Evolutionary conservation across 2,797 vertebrate genomes (phyloP), one percentile per base, ranked within the genome.

Genomic region (Hypotaenidia philippensis): DNA sequence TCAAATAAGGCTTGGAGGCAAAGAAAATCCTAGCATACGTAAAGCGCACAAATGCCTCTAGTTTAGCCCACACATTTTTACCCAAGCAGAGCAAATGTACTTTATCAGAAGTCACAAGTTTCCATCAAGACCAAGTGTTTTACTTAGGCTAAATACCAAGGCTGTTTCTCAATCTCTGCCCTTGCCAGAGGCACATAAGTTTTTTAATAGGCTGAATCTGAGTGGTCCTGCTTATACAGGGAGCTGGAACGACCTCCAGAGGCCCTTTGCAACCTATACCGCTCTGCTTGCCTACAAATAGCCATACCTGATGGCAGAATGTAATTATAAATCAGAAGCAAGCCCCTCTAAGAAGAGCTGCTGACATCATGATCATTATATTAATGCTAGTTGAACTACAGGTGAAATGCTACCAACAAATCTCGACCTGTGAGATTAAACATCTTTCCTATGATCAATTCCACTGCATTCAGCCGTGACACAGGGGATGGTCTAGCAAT

Each of bases 401-500:
- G 66, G 29, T 66, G 26, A 61, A 94, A 66, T 25, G 63, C 2
- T 34, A 69, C 21, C n/a, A 25, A 32, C 27, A 18, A 27, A 36
- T 16, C 49, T 40, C 52, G n/a, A 40, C 8, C 27, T 38, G 6
- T 2, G 55, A 36, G 13, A 31, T 4, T 4, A 16, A 0, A 0
- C 32, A 44, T 5, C 34, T 14, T 31, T 1, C 13, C 29, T 10
- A 5, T 1, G 2, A 15, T 5, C 13, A 44, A n/a, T 49, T 47
- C 38, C 63, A 44, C 38, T 64, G 25, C 27, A 3, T 23, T 61
- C 45, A 61, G 3, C 64, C 13, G 34, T n/a, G 63, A 57, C 55
- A 38, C 1, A 18, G 8, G 44, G 26, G 50, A 25, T 13, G 45
- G 32, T 4, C 26, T 75, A 50, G 26, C 2, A 41, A 81, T 14